Base-by-base conservation (phyloP, 2,113 vertebrate genomes). In the Rhynchomys soricoides region DNA sequence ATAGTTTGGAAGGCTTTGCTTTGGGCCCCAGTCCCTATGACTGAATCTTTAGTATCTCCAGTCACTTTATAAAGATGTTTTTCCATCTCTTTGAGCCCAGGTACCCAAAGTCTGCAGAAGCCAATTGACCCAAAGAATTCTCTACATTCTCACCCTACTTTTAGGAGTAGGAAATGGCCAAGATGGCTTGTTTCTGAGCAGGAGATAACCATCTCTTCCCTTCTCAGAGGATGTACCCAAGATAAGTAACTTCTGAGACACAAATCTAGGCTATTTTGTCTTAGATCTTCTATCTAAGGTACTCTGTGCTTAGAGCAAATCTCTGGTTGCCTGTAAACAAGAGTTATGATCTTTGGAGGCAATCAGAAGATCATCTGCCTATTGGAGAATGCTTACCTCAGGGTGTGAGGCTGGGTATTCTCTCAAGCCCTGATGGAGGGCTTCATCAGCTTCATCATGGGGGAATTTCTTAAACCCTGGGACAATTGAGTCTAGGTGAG, bases 401-500 rank as follows among this genome's bases (percentile, higher is more conserved):
- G 10, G 17, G 34, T 82, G 52, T 19, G 52, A 57, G 52, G 21
- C 50, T 2, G 1, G 0, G 7, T n/a, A 37, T 4, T 81, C 50
- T 45, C 45, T 48, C 26, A 77, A 17, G 43, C 48, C 13, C 26
- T 7, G 5, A 48, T 31, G 43, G 6, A 48, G 24, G 12, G 43
- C 12, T 31, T 77, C 74, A 29, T 77, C 74, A 77, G 31, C 48
- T 52, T 52, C 12, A 48, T 75, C 26, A 12, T 17, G 12, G 74
- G 43, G 43, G 74, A 77, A 43, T 77, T 77, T 43, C 48, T 77
- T 13, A 48, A 48, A 24, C n/a, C 21, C 22, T 24, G 4, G 19
- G 4, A 9, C 21, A 43, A n/a, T 0, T 5, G 0, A 13, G 21
- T 43, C 21, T 19, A 43, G 37, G n/a, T 22, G 2, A 73, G n/a